phyloP scores from a whole-genome alignment of 2,113 vertebrate genomes.

The Pelusios castaneus region DNA sequence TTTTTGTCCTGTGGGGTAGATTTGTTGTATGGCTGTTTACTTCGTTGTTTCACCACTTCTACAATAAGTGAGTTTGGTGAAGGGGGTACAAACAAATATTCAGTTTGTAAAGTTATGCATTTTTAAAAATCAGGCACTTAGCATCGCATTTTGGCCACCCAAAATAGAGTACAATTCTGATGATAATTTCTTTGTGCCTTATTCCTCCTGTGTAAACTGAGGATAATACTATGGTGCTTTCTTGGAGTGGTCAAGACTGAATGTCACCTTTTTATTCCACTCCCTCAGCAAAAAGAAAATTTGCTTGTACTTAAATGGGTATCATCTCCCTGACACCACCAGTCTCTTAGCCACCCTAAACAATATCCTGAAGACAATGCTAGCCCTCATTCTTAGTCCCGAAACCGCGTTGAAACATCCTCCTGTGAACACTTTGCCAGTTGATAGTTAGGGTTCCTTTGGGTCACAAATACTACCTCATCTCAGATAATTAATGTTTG shows the following conservation, averaged over 20 bases:
- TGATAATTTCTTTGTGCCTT: neutral
- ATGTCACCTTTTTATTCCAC: neutral
- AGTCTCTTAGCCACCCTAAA: neutral
- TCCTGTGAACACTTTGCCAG: no score
- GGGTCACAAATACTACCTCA: neutral
- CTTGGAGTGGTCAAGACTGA: neutral
- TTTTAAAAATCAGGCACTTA: neutral
- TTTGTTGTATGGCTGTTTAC: no score
- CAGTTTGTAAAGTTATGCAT: neutral
- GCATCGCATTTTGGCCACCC: neutral
- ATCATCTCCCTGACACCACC: neutral
- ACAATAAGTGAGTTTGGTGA: no score
- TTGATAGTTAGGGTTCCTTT: no score
- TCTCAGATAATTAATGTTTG: neutral
- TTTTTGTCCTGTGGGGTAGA: no score
- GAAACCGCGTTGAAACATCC: neutral
- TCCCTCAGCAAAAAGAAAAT: neutral
- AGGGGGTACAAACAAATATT: no score
- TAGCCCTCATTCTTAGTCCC: neutral
- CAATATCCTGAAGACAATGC: neutral
- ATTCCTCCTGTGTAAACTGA: neutral
- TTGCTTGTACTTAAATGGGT: neutral
- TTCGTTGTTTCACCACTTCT: no score
- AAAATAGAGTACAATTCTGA: neutral
- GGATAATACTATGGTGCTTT: neutral